A percentile compares a stretch with the other conserved stretches of the same genome.
phyloP scores from a whole-genome alignment of 2,113 vertebrate species.

The Cercopithecus mona region DNA sequence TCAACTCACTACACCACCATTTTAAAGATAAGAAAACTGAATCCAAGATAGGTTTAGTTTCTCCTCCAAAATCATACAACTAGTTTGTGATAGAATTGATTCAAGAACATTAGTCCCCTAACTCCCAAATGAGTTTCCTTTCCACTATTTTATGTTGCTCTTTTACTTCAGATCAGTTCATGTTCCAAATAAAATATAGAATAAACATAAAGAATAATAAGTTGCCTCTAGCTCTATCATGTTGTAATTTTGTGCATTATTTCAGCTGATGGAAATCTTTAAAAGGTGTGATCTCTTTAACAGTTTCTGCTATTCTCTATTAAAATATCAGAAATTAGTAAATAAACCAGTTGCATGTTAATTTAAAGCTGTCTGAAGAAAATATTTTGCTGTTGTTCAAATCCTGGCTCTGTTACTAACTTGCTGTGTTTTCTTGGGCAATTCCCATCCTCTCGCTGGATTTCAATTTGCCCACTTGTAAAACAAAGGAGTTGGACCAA shows the following conservation, averaged over 20 bases:
- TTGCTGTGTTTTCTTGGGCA: background rate
- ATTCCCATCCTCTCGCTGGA: background rate
- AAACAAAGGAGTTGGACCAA: background rate
- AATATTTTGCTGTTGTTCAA: background rate
- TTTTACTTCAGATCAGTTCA: slow-evolving; percentile 6
- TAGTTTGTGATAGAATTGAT: background rate
- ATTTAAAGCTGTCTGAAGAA: background rate
- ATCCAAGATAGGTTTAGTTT: background rate
- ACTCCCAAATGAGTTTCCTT: background rate
- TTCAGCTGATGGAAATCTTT: background rate
- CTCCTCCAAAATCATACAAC: background rate
- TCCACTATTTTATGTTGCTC: background rate
- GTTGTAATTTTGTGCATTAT: background rate
- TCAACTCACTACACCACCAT: background rate
- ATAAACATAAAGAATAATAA: background rate
- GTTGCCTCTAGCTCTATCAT: background rate
- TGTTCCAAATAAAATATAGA: slow-evolving; percentile 28
- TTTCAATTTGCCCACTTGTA: background rate
- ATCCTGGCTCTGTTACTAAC: background rate
- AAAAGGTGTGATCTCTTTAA: background rate
- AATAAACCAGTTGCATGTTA: background rate
- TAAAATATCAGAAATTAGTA: background rate
- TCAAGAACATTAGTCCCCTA: background rate
- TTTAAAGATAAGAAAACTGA: slow-evolving; percentile 4
- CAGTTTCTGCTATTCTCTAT: background rate